Base-by-base conservation (phyloP, 1,140 invertebrate genomes). In the Drosophila bipectinata region DNA sequence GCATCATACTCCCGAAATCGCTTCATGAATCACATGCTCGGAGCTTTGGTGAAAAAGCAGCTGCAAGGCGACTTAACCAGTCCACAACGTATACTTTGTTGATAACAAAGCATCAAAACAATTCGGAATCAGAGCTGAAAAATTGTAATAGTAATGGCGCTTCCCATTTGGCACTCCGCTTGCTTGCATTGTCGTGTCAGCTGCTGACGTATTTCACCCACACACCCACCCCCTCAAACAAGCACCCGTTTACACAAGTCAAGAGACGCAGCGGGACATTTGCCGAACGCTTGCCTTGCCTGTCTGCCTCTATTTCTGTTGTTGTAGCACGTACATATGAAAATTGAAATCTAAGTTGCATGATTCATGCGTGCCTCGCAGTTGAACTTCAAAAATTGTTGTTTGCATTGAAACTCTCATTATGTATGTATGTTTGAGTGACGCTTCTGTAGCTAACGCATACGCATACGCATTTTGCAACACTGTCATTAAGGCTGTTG, bases 1-100 rank as follows among this genome's bases (percentile, higher is more conserved):
- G 15, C 76, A 54, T 67, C 34, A 72, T 54, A 24, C 26, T 37
- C 18, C 37, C 7, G 56, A 64, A 75, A 68, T 4, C 56, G 61
- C 71, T 78, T 78, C 78, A 83, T 83, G 78, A 83, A 78, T 83
- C 79, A 81, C 78, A 81, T 67, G 71, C 57, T 62, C n/a, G 28
- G 45, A 60, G 63, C 63, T 68, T 44, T 60, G 15, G 9, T 15
- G 5, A n/a, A 64, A 34, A 58, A 18, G 28, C 72, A 77, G 48
- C 47, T 85, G 80, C 61, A 72, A 15, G 48, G 58, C 55, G 41
- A 32, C 26, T 67, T 39, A 10, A 45, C 61, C 56, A 12, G 15
- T 61, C 39, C 66, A 55, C 34, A 54, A 72, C 67, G 68, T 48
- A 10, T 10, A 34, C 34, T 4, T 37, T 37, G 72, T 72, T 75